Evolutionary conservation across 2,888 invertebrate genomes (phyloP).

Genomic region (Gnatocerus cornutus): DNA sequence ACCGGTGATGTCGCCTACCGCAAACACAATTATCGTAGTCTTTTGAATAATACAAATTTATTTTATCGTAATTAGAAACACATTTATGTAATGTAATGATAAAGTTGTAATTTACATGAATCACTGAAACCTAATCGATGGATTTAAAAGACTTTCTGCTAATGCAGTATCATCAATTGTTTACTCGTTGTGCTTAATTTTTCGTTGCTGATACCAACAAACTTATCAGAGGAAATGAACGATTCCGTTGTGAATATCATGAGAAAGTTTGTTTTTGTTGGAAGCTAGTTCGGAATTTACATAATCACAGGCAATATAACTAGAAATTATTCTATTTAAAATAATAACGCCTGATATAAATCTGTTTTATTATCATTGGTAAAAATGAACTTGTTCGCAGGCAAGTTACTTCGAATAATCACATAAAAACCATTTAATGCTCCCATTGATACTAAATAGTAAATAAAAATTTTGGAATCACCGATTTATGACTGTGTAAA

Average conservation of each 20-base stretch:
- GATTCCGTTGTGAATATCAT: neutral
- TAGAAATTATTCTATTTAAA: constrained; percentile 25
- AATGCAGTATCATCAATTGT: too few species aligned
- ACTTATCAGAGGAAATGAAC: constrained; percentile 12
- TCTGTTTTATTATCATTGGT: constrained; percentile 1
- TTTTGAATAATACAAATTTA: too few species aligned
- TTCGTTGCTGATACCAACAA: too few species aligned
- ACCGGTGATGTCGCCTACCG: too few species aligned
- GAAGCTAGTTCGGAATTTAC: constrained; percentile 19
- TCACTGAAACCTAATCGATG: too few species aligned
- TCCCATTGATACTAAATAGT: constrained; percentile 41
- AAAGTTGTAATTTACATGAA: too few species aligned
- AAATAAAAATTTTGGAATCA: constrained; percentile 43
- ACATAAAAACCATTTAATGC: constrained; percentile 24
- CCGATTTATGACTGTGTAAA: constrained; percentile 40
- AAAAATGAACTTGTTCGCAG: constrained; percentile 6
- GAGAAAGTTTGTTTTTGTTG: constrained; percentile 26
- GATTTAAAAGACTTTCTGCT: too few species aligned
- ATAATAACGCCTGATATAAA: constrained; percentile 21
- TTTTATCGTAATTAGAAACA: too few species aligned
- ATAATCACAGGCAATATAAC: constrained; percentile 22
- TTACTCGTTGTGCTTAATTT: too few species aligned
- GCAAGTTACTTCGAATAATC: constrained; percentile 21
- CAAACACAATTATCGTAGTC: too few species aligned
- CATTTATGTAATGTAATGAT: too few species aligned